Evolutionary conservation across 2,113 vertebrate species (phyloP).

Genomic region (Garra rufa): DNA sequence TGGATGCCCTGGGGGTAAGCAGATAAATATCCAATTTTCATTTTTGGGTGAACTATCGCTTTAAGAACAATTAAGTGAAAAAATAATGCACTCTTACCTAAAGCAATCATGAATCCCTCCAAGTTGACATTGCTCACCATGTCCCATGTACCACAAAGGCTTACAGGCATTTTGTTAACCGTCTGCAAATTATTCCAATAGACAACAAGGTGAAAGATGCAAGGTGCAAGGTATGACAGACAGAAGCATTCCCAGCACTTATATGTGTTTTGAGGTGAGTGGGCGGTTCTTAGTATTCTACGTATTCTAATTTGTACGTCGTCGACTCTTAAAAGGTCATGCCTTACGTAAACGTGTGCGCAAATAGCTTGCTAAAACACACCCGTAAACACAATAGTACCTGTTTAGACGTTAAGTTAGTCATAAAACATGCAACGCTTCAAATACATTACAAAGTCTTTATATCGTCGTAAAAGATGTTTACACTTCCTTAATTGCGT

Average conservation of each 20-base stretch:
- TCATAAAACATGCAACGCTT: background rate
- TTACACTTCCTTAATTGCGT: background rate
- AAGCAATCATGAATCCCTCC: slow-evolving; percentile 83
- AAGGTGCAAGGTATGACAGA: background rate
- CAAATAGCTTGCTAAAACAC: slow-evolving; percentile 16
- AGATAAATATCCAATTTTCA: no score
- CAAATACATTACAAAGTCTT: background rate
- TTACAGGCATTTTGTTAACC: slow-evolving; percentile 73
- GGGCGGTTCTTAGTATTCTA: slow-evolving; percentile 9
- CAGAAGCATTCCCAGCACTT: background rate
- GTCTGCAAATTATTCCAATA: background rate
- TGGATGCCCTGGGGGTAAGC: no score
- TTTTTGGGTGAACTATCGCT: no score
- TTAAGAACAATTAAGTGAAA: background rate
- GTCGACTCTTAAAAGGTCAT: background rate
- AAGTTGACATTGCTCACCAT: slow-evolving; percentile 85
- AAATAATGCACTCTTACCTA: slow-evolving; percentile 77
- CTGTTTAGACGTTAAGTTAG: background rate
- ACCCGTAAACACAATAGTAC: background rate
- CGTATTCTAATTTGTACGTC: background rate
- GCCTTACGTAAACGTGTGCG: background rate
- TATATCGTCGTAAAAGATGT: background rate
- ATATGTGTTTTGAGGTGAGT: background rate
- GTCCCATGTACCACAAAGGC: slow-evolving; percentile 86
- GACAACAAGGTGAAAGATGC: background rate